Percentiles rank a stretch among this genome's conserved stretches.
Conservation (phyloP, 2,113 vertebrate species). For the Vulpes lagopus region DNA sequence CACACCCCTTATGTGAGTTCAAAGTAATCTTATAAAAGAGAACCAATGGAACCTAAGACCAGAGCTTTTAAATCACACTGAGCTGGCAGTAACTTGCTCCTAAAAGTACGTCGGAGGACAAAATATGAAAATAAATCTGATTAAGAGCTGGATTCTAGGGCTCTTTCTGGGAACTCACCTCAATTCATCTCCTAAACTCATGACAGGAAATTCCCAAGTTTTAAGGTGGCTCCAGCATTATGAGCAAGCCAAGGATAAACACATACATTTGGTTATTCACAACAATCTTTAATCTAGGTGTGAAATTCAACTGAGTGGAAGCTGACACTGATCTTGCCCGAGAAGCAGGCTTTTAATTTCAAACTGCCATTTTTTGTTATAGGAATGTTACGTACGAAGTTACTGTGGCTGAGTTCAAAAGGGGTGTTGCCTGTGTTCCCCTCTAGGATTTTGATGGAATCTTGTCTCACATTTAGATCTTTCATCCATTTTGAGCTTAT, state of each 20-base stretch:
- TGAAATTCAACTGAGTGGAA: background rate
- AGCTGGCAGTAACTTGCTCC: background rate
- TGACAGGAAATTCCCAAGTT: background rate
- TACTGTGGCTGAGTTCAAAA: too few relatives aligned
- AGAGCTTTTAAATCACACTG: background rate
- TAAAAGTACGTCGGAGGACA: background rate
- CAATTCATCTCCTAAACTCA: background rate
- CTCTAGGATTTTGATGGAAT: too few relatives aligned
- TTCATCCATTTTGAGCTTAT: too few relatives aligned
- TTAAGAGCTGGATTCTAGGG: slow-evolving; percentile 45
- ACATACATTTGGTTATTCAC: background rate
- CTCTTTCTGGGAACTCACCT: slow-evolving; percentile 46
- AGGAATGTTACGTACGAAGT: background rate
- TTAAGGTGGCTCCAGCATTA: background rate
- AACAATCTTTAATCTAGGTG: background rate
- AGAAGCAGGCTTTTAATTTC: background rate
- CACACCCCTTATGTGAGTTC: background rate
- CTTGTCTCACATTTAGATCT: too few relatives aligned
- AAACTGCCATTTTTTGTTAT: background rate
- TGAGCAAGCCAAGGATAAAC: background rate
- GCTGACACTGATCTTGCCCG: background rate
- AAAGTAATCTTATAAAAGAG: background rate
- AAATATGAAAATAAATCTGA: slow-evolving; percentile 26
- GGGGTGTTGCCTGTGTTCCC: too few relatives aligned
- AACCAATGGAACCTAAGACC: background rate